Evolutionary conservation across 2,888 invertebrate genomes (phyloP).

Genomic region (Orchesella flavescens): DNA sequence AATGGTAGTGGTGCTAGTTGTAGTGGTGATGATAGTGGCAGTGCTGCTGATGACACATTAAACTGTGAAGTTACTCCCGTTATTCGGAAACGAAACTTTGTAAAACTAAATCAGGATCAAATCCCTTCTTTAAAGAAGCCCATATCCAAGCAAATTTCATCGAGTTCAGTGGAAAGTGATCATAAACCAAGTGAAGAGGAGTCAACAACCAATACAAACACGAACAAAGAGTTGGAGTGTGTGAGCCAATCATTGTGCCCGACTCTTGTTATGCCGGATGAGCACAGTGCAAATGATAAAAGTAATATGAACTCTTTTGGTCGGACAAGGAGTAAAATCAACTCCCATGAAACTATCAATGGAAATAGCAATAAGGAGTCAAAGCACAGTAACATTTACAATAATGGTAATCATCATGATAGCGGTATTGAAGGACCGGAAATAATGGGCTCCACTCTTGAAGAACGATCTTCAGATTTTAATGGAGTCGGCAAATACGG

Average conservation of each 20-base stretch:
- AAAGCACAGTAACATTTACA: conserved; percentile 12
- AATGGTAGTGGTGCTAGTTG: conserved; percentile 34
- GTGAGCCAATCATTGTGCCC: conserved; percentile 8
- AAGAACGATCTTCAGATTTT: conserved; percentile 17
- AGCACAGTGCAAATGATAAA: conserved; percentile 31
- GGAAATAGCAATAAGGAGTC: conserved; percentile 5
- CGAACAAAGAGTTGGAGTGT: conserved; percentile 1
- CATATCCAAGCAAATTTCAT: conserved; percentile 51
- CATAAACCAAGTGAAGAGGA: conserved; percentile 11
- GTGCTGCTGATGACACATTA: conserved; percentile 46
- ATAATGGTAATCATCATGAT: conserved; percentile 23
- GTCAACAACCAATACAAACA: background rate
- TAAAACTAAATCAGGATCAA: conserved; percentile 20
- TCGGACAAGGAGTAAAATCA: conserved; percentile 44
- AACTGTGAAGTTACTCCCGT: conserved; percentile 61
- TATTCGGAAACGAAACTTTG: conserved; percentile 48
- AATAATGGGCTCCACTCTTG: conserved; percentile 48
- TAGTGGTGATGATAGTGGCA: conserved; percentile 21
- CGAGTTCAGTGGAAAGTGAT: conserved; percentile 52
- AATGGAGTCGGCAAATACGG: conserved; percentile 53
- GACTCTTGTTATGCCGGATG: conserved; percentile 51
- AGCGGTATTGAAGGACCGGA: conserved; percentile 47
- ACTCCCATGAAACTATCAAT: conserved; percentile 44
- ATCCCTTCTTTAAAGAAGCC: conserved; percentile 7
- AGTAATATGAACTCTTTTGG: conserved; percentile 38